These are phyloP conservation scores for Notolabrus celidotus DNA, from an alignment of 2,797 vertebrate species.

Conservation along the genomic window DNA sequence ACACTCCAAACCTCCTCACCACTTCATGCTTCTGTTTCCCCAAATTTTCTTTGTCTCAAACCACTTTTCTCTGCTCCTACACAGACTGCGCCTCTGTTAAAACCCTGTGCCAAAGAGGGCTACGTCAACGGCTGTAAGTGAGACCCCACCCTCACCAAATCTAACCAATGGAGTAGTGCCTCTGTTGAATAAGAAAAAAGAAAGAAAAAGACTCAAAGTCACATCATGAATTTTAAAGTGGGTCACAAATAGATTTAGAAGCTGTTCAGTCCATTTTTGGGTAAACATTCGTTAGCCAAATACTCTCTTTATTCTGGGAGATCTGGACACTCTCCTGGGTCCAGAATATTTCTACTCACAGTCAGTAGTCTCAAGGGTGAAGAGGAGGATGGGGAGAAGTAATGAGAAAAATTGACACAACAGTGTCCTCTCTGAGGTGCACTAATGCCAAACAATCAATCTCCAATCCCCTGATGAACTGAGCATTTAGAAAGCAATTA, in stretches of 20 bases:
- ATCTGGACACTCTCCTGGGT: constrained; percentile 26
- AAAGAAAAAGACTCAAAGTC: constrained; percentile 11
- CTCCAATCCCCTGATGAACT: constrained; percentile 13
- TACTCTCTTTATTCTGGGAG: constrained; percentile 16
- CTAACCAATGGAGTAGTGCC: constrained; percentile 74
- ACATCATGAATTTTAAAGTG: constrained; percentile 15
- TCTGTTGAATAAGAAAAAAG: constrained; percentile 42
- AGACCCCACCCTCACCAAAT: constrained; percentile 84
- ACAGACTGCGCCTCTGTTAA: constrained; percentile 53
- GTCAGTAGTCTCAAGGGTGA: constrained; percentile 22
- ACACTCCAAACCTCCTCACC: constrained; percentile 26
- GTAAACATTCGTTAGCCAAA: constrained; percentile 18
- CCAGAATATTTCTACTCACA: constrained; percentile 35
- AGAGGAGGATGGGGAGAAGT: constrained; percentile 3
- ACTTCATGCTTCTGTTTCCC: background rate
- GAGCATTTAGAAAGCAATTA: constrained; percentile 63
- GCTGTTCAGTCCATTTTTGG: background rate
- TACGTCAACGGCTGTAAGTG: constrained; percentile 68
- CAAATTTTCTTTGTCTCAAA: constrained; percentile 26
- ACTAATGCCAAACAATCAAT: constrained; percentile 30
- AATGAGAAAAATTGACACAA: constrained; percentile 32
- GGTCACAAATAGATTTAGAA: constrained; percentile 4
- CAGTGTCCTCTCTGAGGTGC: constrained; percentile 23
- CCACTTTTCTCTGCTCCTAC: constrained; percentile 55
- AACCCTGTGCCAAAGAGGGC: constrained; percentile 44